Conservation (phyloP, 2,888 invertebrate species). For the Caenorhabditis sulstoni region DNA sequence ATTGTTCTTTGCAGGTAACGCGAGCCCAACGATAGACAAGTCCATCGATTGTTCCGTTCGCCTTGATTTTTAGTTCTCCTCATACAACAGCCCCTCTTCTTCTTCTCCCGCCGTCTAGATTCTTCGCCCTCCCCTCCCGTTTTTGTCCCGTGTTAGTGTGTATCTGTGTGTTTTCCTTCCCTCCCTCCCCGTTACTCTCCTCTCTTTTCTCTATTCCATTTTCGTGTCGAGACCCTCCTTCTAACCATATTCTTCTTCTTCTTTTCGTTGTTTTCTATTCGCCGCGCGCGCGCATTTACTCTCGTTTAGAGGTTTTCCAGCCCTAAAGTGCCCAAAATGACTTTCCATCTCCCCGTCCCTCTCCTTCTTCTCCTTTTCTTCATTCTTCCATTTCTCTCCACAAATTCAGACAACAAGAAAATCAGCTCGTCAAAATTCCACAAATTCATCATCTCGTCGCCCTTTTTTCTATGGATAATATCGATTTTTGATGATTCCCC, state of each 20-base stretch:
- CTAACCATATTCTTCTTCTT: constrained; percentile 17
- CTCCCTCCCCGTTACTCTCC: background rate
- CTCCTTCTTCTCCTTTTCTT: background rate
- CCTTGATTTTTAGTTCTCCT: constrained; percentile 7
- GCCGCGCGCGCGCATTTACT: constrained; percentile 5
- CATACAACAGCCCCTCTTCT: constrained; percentile 33
- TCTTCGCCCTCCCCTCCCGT: constrained; percentile 1
- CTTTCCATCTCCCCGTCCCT: background rate
- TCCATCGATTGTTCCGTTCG: background rate
- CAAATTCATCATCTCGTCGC: background rate
- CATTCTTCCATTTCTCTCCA: background rate
- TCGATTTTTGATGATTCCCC: background rate
- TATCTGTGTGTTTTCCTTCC: constrained; percentile 7
- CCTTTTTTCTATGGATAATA: background rate
- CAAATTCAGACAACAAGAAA: no score
- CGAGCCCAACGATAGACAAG: constrained; percentile 13
- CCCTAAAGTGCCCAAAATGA: no score
- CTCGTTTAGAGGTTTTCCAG: constrained; percentile 14
- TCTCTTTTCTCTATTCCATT: no score
- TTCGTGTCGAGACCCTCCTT: background rate
- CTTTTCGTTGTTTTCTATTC: constrained; percentile 39
- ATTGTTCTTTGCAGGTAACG: constrained; percentile 28
- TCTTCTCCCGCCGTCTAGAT: constrained; percentile 3
- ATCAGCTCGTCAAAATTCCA: constrained; percentile 30
- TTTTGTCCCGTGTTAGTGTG: background rate